These are phyloP conservation scores for Cryptoblepharus egeriae DNA, from an alignment of 2,797 vertebrate species.

Conservation along the genomic window DNA sequence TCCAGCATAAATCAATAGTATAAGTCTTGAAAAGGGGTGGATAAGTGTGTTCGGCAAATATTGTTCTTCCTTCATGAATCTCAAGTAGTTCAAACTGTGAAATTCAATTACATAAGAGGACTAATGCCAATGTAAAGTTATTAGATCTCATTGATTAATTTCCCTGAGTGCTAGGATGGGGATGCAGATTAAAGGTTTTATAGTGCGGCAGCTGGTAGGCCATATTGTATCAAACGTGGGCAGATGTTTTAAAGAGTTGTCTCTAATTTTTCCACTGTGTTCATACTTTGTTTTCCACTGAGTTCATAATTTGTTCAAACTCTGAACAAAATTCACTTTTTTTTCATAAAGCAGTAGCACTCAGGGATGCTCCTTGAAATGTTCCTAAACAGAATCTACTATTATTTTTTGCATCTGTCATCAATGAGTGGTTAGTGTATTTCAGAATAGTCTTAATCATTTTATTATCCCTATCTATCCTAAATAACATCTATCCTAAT, in stretches of 20 bases:
- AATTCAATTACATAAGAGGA: not conserved
- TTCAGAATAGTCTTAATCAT: not conserved
- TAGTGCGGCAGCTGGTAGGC: not conserved
- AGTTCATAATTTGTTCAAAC: not conserved
- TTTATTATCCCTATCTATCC: not conserved
- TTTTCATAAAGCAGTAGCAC: not conserved
- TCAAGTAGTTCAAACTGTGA: not conserved
- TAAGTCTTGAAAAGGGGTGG: not conserved
- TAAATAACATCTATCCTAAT: constrained; percentile 3
- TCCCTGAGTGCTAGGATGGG: not conserved
- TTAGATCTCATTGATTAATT: not conserved
- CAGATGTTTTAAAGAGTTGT: not conserved
- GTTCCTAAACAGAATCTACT: not conserved
- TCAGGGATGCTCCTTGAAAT: not conserved
- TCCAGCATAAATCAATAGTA: not conserved
- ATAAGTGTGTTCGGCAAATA: not conserved
- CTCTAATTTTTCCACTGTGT: not conserved
- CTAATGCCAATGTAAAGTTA: not conserved
- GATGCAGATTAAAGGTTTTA: not conserved
- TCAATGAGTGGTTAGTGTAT: not conserved
- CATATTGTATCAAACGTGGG: not conserved
- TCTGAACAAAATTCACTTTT: too few relatives aligned
- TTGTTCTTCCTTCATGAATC: not conserved
- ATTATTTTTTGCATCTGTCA: not conserved
- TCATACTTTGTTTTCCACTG: too few relatives aligned